phyloP scores from a whole-genome alignment of 1,140 invertebrate species.

The Nasonia giraulti region DNA sequence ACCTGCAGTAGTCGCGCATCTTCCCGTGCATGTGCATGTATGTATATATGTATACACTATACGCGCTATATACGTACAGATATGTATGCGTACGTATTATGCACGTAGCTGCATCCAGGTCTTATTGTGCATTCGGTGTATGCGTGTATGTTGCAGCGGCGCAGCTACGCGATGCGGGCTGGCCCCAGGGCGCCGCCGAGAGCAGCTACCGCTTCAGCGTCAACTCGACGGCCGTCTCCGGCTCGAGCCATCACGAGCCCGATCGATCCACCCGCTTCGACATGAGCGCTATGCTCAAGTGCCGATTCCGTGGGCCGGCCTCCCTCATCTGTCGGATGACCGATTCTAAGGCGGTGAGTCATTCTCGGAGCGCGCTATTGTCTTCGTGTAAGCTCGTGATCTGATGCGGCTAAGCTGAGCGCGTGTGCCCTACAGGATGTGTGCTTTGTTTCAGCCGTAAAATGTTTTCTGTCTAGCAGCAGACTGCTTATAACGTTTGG shows the following conservation, averaged over 20 bases:
- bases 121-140: constrained; percentile 20
- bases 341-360: constrained; percentile 41
- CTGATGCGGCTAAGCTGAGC: background rate
- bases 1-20: background rate
- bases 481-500: too few relatives aligned
- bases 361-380: too few relatives aligned
- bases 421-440: too few relatives aligned
- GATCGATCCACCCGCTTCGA: constrained; percentile 50
- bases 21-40: background rate
- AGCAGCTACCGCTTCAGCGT: constrained; percentile 41
- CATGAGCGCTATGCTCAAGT: constrained; percentile 46
- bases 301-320: constrained; percentile 44
- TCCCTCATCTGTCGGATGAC: constrained; percentile 49
- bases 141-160: constrained; percentile 35
- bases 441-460: too few relatives aligned
- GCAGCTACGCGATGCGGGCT: constrained; percentile 36
- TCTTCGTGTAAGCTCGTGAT: background rate
- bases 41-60: background rate
- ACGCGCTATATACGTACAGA: background rate
- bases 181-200: constrained; percentile 33
- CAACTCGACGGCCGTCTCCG: constrained; percentile 42
- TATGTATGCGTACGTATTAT: background rate
- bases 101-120: background rate
- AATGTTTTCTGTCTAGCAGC: too few relatives aligned
- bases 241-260: background rate